phyloP scores from a whole-genome alignment of 2,113 vertebrate species.

The Camelus dromedarius region DNA sequence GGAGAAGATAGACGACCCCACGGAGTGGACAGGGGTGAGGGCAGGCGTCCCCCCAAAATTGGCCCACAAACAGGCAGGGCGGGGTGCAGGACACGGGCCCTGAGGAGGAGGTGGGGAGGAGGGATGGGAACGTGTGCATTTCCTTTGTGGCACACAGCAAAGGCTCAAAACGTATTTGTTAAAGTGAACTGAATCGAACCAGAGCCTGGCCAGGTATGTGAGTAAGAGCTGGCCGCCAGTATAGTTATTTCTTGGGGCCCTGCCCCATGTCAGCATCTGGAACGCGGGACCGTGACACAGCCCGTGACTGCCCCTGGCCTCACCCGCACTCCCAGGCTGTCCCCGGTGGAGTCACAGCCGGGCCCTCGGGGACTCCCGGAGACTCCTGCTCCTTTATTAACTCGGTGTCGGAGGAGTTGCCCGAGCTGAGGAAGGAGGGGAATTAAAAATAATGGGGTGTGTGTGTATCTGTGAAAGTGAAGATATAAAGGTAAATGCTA shows the following conservation, averaged over 20 bases:
- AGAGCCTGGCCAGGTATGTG: no score
- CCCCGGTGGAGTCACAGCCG: rapidly evolving
- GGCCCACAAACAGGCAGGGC: neutral
- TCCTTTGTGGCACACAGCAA: neutral
- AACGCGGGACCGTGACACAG: neutral
- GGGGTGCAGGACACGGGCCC: neutral
- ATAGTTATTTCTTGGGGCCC: neutral
- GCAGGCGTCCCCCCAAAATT: rapidly evolving
- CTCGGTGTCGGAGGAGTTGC: neutral
- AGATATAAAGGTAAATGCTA: neutral
- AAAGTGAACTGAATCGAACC: neutral
- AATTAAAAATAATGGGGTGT: neutral
- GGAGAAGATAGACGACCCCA: neutral
- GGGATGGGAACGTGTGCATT: rapidly evolving
- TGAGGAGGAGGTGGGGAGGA: no score
- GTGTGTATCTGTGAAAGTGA: neutral
- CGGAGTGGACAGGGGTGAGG: neutral
- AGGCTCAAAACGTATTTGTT: no score
- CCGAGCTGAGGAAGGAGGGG: neutral
- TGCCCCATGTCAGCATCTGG: neutral
- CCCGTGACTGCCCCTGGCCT: neutral
- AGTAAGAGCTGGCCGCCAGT: neutral
- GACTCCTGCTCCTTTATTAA: neutral
- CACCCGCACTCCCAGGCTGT: neutral
- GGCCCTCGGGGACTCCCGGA: neutral